These are phyloP conservation scores for Rhopalosiphum nymphaeae DNA, from an alignment of 2,888 invertebrate species.

Conservation along the genomic window DNA sequence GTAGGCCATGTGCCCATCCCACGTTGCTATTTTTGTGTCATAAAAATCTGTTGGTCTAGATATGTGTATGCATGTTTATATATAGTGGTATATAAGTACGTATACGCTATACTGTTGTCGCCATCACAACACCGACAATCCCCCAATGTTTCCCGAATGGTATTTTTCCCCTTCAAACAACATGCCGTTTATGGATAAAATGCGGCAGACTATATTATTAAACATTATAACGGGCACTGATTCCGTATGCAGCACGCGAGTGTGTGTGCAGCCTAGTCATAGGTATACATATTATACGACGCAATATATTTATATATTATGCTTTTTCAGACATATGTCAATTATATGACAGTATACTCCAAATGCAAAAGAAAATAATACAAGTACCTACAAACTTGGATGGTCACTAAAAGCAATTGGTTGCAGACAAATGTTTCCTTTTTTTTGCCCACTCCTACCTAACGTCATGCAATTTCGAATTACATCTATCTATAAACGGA, in stretches of 20 bases:
- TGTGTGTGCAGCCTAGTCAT: background rate
- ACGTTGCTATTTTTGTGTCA: constrained; percentile 37
- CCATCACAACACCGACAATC: background rate
- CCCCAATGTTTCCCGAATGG: constrained; percentile 42
- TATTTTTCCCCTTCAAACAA: constrained; percentile 51
- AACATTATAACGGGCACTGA: constrained; percentile 51
- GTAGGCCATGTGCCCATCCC: constrained; percentile 43
- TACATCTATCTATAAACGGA: background rate
- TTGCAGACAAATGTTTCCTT: constrained; percentile 40
- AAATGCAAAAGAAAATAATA: constrained; percentile 38
- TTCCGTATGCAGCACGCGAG: constrained; percentile 55
- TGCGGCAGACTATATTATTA: constrained; percentile 22
- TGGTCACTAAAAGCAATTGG: constrained; percentile 30
- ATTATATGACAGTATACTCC: constrained; percentile 57
- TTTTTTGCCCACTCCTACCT: background rate
- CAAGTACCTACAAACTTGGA: background rate
- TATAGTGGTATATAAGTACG: background rate
- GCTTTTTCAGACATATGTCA: constrained; percentile 57
- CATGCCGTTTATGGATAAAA: constrained; percentile 57
- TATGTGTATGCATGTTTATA: background rate
- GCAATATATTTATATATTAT: constrained; percentile 3
- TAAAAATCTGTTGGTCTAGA: constrained; percentile 20
- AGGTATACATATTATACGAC: background rate
- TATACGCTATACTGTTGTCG: background rate
- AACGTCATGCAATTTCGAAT: background rate